Conservation (phyloP, 2,888 invertebrate genomes). For the Peribatodes rhomboidaria region DNA sequence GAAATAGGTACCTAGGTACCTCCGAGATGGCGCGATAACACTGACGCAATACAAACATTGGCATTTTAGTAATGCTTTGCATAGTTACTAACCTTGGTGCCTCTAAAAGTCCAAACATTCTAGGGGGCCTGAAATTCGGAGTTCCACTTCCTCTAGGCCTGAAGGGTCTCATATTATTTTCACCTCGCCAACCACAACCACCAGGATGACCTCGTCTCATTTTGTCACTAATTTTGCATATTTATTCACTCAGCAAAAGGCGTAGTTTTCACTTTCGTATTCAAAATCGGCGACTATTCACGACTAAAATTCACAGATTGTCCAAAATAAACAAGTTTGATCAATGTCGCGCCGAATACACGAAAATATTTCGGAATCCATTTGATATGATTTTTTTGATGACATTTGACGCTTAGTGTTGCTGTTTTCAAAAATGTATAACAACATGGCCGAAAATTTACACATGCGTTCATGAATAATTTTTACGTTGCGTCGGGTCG, state of each 20-base stretch:
- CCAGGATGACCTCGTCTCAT: constrained; percentile 83
- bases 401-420: constrained; percentile 29
- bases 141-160: constrained; percentile 71
- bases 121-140: constrained; percentile 68
- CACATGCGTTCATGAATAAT: constrained; percentile 5
- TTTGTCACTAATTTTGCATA: constrained; percentile 68
- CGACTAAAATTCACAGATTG: constrained; percentile 22
- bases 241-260: constrained; percentile 46
- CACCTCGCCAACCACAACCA: constrained; percentile 78
- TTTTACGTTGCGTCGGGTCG: too few relatives aligned
- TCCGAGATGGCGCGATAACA: constrained; percentile 61
- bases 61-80: neutral
- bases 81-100: constrained; percentile 61
- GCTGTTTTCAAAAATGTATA: constrained; percentile 8
- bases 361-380: constrained; percentile 56
- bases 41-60: constrained; percentile 53
- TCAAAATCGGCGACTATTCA: neutral
- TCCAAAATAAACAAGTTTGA: constrained; percentile 56
- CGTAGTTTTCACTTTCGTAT: constrained; percentile 14
- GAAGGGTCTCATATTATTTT: constrained; percentile 75
- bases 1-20: constrained; percentile 3
- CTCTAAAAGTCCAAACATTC: constrained; percentile 61
- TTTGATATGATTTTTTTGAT: constrained; percentile 52
- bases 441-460: constrained; percentile 3
- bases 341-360: constrained; percentile 67